Evolutionary conservation across 1,140 invertebrate genomes (phyloP).

Genomic region (Hylaeus anthracinus): DNA sequence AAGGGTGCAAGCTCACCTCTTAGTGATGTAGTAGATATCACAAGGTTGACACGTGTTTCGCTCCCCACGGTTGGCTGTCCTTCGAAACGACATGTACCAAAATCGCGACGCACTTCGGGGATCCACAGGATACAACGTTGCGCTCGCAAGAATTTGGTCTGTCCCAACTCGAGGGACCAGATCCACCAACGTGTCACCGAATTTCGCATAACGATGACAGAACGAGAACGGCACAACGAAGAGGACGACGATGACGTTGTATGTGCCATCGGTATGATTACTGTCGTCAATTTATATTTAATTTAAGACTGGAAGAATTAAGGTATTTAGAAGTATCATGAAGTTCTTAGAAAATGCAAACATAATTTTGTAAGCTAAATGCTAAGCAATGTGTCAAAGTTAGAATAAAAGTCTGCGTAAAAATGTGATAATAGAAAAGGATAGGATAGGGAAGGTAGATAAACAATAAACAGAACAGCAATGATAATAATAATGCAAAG

Average conservation of each 20-base stretch:
- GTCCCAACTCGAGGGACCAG: conserved; percentile 52
- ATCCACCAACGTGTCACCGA: conserved; percentile 65
- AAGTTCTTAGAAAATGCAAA: no score
- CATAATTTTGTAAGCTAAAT: no score
- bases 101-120: not conserved
- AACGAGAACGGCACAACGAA: conserved; percentile 56
- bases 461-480: no score
- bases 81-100: conserved; percentile 31
- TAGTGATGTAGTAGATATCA: conserved; percentile 57
- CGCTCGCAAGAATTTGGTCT: conserved; percentile 57
- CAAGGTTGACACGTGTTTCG: conserved; percentile 42
- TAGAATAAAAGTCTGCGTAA: no score
- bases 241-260: conserved; percentile 67
- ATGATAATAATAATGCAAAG: no score
- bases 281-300: not conserved
- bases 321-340: no score
- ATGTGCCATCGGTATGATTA: conserved; percentile 60
- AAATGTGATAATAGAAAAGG: no score
- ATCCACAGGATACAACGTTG: conserved; percentile 33
- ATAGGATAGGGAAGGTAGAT: no score
- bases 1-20: conserved; percentile 42
- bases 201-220: conserved; percentile 69
- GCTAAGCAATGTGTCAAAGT: no score
- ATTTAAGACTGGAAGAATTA: not conserved
- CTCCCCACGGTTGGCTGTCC: conserved; percentile 3